These are phyloP conservation scores for Orthochromis indermauri DNA, from an alignment of 2,113 vertebrate genomes.

Conservation along the genomic window DNA sequence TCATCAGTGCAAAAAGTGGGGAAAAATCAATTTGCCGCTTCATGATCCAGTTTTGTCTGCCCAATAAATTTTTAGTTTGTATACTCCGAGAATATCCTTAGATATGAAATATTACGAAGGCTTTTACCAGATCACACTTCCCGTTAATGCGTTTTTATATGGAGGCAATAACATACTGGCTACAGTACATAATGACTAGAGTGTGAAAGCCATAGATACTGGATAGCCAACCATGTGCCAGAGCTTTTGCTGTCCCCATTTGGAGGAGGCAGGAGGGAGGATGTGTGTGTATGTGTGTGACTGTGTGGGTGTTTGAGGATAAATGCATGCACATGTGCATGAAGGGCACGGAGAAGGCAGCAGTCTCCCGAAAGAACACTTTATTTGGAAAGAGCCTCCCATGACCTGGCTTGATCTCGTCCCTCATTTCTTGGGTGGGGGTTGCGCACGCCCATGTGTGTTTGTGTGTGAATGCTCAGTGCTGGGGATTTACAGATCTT, in stretches of 20 bases:
- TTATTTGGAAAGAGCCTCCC: constrained; percentile 42
- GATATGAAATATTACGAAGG: background rate
- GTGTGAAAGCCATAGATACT: background rate
- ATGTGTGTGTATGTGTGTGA: background rate
- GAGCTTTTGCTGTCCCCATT: background rate
- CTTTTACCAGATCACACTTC: background rate
- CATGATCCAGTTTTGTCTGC: background rate
- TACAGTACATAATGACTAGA: background rate
- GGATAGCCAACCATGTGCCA: background rate
- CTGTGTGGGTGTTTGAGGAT: background rate
- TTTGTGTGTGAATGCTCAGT: background rate
- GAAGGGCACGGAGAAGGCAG: constrained; percentile 37
- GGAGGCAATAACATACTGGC: background rate
- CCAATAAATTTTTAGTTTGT: background rate
- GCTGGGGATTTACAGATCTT: constrained; percentile 33
- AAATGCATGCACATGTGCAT: constrained; percentile 17
- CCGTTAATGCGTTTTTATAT: background rate
- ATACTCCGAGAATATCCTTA: background rate
- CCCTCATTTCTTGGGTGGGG: constrained; percentile 4
- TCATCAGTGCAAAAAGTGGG: background rate
- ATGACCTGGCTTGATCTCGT: constrained; percentile 53
- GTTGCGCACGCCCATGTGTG: background rate
- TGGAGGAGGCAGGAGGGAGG: background rate
- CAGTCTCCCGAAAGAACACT: constrained; percentile 32
- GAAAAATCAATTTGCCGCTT: background rate